Evolutionary conservation across 2,113 vertebrate species (phyloP).

Genomic region (Rhagologus leucostigma): DNA sequence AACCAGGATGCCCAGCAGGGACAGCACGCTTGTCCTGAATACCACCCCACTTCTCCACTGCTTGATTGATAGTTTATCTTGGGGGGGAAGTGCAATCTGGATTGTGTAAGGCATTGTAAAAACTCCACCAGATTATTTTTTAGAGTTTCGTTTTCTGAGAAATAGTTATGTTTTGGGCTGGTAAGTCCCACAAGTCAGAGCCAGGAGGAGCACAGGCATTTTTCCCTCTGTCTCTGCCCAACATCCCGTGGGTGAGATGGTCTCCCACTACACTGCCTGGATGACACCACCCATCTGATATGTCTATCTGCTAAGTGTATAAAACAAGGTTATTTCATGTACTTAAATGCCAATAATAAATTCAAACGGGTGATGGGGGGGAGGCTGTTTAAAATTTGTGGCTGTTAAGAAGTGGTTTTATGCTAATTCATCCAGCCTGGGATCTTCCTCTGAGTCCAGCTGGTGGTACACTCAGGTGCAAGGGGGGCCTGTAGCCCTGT

Average conservation of each 20-base stretch:
- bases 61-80: neutral
- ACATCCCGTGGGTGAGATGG: neutral
- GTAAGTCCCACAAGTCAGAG: neutral
- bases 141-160: neutral
- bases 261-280: neutral
- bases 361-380: neutral
- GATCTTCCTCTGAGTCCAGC: neutral
- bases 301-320: neutral
- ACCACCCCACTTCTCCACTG: neutral
- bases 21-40: neutral
- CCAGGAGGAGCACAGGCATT: accelerated
- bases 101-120: neutral
- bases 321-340: neutral
- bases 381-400: neutral
- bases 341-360: neutral
- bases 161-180: neutral
- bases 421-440: neutral
- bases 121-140: neutral
- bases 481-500: neutral
- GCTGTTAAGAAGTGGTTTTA: neutral
- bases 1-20: accelerated
- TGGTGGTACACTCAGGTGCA: neutral
- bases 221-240: neutral
- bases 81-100: neutral
- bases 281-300: neutral